Evolutionary conservation across 1,140 invertebrate genomes (phyloP).

Genomic region (Lasioglossum baleicum): DNA sequence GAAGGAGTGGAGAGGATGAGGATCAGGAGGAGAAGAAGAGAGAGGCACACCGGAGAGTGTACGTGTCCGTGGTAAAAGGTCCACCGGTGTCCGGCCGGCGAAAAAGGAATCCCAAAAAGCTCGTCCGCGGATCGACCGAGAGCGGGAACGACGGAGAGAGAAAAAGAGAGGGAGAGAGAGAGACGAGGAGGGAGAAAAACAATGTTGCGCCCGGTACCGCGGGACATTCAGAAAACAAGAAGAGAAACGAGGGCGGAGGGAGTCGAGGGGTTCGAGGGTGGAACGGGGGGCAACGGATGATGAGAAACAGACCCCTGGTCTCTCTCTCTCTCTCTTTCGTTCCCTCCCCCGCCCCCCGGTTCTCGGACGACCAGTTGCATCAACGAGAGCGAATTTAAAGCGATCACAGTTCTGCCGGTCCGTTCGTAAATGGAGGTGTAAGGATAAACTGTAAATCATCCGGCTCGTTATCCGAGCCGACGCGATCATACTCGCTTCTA

Average conservation of each 20-base stretch:
- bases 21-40: neutral
- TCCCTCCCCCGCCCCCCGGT: neutral
- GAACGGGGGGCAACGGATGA: conserved; percentile 29
- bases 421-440: conserved; percentile 49
- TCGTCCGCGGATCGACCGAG: conserved; percentile 40
- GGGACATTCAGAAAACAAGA: conserved; percentile 62
- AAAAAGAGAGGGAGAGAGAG: no score
- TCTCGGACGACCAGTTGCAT: conserved; percentile 35
- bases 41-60: conserved; percentile 21
- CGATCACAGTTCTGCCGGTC: conserved; percentile 25
- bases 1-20: no score
- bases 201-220: conserved; percentile 61
- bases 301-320: conserved; percentile 42
- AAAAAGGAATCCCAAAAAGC: conserved; percentile 59
- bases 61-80: conserved; percentile 62
- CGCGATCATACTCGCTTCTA: conserved; percentile 25
- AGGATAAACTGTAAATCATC: conserved; percentile 53
- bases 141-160: neutral
- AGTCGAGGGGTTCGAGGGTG: neutral
- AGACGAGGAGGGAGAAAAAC: conserved; percentile 53
- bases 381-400: conserved; percentile 51
- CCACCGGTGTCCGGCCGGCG: conserved; percentile 51
- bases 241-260: conserved; percentile 23
- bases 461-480: conserved; percentile 47
- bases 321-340: neutral